These are phyloP conservation scores for Allolobophora icterica DNA, from an alignment of 2,888 invertebrate genomes.

Conservation along the genomic window DNA sequence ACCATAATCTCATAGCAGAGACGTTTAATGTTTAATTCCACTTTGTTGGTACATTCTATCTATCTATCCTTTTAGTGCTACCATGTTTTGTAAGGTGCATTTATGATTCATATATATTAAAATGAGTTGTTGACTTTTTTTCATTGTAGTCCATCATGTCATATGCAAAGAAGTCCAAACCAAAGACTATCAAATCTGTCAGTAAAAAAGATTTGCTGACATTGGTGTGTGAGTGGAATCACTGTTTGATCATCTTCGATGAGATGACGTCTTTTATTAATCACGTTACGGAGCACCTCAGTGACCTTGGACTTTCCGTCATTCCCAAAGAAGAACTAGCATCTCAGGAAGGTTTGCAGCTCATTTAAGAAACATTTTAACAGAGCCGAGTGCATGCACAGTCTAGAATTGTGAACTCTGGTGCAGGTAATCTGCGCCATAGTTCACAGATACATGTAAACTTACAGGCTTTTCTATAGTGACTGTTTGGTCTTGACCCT, in stretches of 20 bases:
- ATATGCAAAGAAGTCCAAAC: neutral
- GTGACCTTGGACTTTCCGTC: conserved; percentile 31
- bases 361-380: neutral
- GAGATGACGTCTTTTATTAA: conserved; percentile 51
- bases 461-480: no score
- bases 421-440: no score
- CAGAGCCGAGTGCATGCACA: no score
- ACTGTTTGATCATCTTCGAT: conserved; percentile 51
- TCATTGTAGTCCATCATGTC: neutral
- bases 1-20: no score
- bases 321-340: neutral
- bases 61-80: no score
- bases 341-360: neutral
- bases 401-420: no score
- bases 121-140: neutral
- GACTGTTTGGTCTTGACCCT: no score
- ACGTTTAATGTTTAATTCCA: no score
- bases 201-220: conserved; percentile 36
- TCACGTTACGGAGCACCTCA: conserved; percentile 52
- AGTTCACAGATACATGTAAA: no score
- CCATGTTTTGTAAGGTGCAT: no score
- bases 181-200: conserved; percentile 29
- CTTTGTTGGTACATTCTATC: no score
- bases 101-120: neutral
- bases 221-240: conserved; percentile 59